These are phyloP conservation scores for Lissonota sp. DNA, from an alignment of 2,888 invertebrate species.

Conservation along the genomic window DNA sequence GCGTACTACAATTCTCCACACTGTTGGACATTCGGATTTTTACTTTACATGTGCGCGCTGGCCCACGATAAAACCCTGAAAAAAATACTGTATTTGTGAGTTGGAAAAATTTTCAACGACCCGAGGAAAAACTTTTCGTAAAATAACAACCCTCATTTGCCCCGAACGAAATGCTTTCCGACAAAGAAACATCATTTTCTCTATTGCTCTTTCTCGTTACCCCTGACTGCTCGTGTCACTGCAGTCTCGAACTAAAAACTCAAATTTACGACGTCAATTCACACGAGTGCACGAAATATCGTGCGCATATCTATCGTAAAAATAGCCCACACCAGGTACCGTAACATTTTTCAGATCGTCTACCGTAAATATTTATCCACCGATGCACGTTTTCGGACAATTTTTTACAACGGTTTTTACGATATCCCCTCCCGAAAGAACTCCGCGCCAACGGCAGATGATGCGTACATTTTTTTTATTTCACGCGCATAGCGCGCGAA, in stretches of 20 bases:
- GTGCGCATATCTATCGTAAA: not conserved
- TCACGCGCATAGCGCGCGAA: not conserved
- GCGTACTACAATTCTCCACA: too few relatives aligned
- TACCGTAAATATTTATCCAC: not conserved
- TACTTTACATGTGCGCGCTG: not conserved
- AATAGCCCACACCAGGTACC: slow-evolving; percentile 18
- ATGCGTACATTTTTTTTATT: too few relatives aligned
- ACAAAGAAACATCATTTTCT: slow-evolving; percentile 11
- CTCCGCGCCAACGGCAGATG: too few relatives aligned
- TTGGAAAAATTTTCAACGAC: too few relatives aligned
- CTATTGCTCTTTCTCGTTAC: slow-evolving; percentile 29
- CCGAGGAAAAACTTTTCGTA: too few relatives aligned
- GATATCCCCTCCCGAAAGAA: not conserved
- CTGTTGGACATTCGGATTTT: too few relatives aligned
- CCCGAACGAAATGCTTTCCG: too few relatives aligned
- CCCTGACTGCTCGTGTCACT: not conserved
- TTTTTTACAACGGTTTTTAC: slow-evolving; percentile 49
- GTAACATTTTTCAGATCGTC: slow-evolving; percentile 32
- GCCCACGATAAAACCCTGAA: not conserved
- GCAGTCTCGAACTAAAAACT: slow-evolving; percentile 13
- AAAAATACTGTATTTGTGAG: too few relatives aligned
- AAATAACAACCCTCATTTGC: too few relatives aligned
- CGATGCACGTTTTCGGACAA: not conserved
- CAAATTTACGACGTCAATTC: slow-evolving; percentile 14
- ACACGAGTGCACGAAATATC: not conserved